Conservation (phyloP, 2,888 invertebrate species). For the Monochamus alternatus region DNA sequence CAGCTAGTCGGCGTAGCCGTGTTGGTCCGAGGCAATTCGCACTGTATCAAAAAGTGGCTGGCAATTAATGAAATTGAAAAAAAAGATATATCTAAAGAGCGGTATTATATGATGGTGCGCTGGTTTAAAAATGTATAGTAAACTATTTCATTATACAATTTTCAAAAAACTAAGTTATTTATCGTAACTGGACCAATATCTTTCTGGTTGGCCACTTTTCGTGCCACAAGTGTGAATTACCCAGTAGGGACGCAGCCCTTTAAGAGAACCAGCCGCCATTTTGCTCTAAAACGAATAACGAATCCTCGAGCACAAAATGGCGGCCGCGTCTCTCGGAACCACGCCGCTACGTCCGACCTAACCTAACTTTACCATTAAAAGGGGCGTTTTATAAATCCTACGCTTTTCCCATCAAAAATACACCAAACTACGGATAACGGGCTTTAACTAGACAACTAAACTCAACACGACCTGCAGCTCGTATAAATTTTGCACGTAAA, state of each 20-base stretch:
- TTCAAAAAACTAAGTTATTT: too few relatives aligned
- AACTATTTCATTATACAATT: too few relatives aligned
- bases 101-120: too few relatives aligned
- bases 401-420: constrained; percentile 38
- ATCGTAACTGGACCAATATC: too few relatives aligned
- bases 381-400: constrained; percentile 37
- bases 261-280: neutral
- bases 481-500: constrained; percentile 35
- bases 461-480: constrained; percentile 24
- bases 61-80: too few relatives aligned
- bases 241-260: neutral
- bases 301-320: neutral
- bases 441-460: constrained; percentile 41
- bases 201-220: too few relatives aligned
- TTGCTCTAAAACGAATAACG: neutral
- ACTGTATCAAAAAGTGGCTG: neutral
- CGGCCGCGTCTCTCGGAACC: neutral
- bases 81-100: too few relatives aligned
- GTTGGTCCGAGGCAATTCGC: neutral
- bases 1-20: neutral
- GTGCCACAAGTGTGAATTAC: neutral
- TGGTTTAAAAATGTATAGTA: too few relatives aligned
- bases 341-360: neutral
- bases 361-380: constrained; percentile 16
- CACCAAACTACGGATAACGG: constrained; percentile 43